Evolutionary conservation across 1,140 invertebrate genomes (phyloP), one percentile per base, ranked within the genome.

Genomic region (Drosophila jambulina): DNA sequence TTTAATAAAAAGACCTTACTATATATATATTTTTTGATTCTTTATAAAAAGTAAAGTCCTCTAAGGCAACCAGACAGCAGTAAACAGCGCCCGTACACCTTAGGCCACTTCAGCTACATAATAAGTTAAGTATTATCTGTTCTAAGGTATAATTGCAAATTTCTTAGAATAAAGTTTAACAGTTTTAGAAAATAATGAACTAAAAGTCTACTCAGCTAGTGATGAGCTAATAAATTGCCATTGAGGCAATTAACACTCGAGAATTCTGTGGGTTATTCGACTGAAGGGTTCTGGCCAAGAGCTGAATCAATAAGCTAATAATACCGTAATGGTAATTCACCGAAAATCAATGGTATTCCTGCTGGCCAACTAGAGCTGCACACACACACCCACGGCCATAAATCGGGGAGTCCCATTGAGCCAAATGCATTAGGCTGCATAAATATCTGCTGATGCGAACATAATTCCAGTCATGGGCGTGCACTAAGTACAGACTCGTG

Each of bases 351-450:
- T 23, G 51, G 17, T 40, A 27, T 19, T 49, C 45, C 17, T 19
- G 45, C 3, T 34, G 27, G 19, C 34, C 25, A 51, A 42, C 65
- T 29, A 34, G 56, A 34, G 23, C 64, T 23, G 29, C 42, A 8
- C 13, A 21, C 9, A 13, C 13, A 15, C 65, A 49, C 27, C n/a
- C n/a, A 27, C 54, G 23, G 56, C 69, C 34, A 54, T 75, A 75
- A 75, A 74, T 75, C 48, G 29, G 10, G 19, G 27, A 75, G 48
- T 63, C 21, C 21, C 67, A 60, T 59, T 71, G 67, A 29, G 45
- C 40, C 69, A 43, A 77, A 77, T 61, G 74, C 74, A 77, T 77
- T 77, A 61, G 75, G 63, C 74, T 77, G 75, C 75, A 77, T 77
- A 77, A 77, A 77, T 77, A 60, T 77, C 74, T 68, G 74, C 63